Percentiles rank a stretch among this genome's conserved stretches.
These are phyloP conservation scores for Epicauta chinensis DNA, from an alignment of 1,140 invertebrate genomes.

Conservation along the genomic window DNA sequence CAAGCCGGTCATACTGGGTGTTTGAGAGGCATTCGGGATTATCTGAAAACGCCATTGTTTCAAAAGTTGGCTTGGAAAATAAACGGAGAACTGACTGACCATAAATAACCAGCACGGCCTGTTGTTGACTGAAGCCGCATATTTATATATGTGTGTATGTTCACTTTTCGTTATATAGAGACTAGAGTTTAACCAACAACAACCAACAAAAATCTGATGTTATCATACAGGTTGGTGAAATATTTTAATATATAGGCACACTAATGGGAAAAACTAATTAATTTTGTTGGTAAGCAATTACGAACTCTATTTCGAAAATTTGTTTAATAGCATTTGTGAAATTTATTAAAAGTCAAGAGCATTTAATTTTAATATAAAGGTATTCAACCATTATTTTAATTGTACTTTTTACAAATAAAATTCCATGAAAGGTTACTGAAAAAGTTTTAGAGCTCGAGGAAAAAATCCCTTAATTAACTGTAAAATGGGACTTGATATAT, in stretches of 20 bases:
- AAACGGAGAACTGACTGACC: constrained; percentile 6
- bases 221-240: neutral
- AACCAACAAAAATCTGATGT: neutral
- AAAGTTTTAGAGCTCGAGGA: too few species aligned
- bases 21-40: constrained; percentile 22
- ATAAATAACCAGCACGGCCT: constrained; percentile 17
- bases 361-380: too few species aligned
- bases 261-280: neutral
- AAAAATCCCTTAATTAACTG: too few species aligned
- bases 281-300: too few species aligned
- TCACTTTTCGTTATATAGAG: constrained; percentile 2
- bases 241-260: neutral
- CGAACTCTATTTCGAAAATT: too few species aligned
- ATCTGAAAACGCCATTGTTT: constrained; percentile 19
- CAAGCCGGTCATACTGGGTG: constrained; percentile 15
- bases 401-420: too few species aligned
- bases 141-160: constrained; percentile 6
- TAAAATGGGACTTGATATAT: too few species aligned
- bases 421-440: too few species aligned
- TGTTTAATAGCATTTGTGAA: too few species aligned
- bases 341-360: too few species aligned
- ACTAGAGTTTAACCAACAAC: too few species aligned
- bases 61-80: constrained; percentile 8
- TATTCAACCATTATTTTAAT: too few species aligned
- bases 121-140: constrained; percentile 17